Percentiles rank a stretch among this genome's conserved stretches.
phyloP scores from a whole-genome alignment of 2,797 vertebrate genomes.

The Melanotaenia maccullochi region DNA sequence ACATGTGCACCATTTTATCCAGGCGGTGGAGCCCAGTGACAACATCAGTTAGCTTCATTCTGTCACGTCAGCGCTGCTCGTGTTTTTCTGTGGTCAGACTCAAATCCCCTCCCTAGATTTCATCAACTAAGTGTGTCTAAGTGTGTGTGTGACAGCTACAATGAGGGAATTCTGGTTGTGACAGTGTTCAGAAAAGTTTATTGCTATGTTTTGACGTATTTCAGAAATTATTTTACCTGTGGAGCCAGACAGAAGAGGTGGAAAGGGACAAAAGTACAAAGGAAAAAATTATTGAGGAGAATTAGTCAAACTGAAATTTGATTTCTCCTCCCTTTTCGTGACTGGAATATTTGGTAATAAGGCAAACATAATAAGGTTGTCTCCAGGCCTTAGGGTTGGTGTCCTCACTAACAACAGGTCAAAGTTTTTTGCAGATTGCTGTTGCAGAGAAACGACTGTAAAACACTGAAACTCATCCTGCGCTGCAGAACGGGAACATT shows the following conservation, averaged over 20 bases:
- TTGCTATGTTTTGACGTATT: neutral
- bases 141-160: constrained; percentile 26
- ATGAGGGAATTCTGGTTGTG: constrained; percentile 56
- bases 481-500: neutral
- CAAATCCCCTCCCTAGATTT: constrained; percentile 51
- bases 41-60: constrained; percentile 74
- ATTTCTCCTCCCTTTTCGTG: neutral
- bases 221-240: constrained; percentile 23
- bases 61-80: constrained; percentile 57
- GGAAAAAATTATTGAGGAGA: neutral
- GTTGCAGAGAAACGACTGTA: neutral
- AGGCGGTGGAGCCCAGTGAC: constrained; percentile 67
- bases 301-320: neutral
- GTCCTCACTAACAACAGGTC: neutral
- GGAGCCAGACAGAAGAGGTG: neutral
- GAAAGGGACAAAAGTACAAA: neutral
- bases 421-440: neutral
- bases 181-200: constrained; percentile 33
- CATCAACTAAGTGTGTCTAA: constrained; percentile 19
- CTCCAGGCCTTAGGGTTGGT: neutral
- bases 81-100: constrained; percentile 66
- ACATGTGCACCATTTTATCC: constrained; percentile 58
- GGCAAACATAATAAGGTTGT: neutral
- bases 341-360: neutral
- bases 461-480: neutral